Percentiles rank a stretch among this genome's conserved stretches.
Evolutionary conservation across 2,113 vertebrate species (phyloP).

Genomic region (human (Homo sapiens)): DNA sequence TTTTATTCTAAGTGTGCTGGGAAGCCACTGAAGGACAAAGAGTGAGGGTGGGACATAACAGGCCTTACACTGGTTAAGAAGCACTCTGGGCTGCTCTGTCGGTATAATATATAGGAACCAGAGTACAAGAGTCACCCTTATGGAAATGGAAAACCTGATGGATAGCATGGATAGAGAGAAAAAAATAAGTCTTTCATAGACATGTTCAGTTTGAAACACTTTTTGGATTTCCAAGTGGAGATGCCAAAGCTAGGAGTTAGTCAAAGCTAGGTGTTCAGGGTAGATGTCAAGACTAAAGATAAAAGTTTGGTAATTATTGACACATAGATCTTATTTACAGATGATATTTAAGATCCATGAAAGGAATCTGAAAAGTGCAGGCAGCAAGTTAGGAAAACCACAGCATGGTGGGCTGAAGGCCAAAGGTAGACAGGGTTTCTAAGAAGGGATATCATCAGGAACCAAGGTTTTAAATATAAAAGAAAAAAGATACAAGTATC

Average conservation of each 20-base stretch:
- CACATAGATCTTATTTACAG: neutral
- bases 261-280: neutral
- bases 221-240: neutral
- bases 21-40: no score
- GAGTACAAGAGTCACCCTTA: neutral
- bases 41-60: no score
- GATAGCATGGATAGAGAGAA: neutral
- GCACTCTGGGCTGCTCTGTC: neutral
- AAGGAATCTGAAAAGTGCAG: slow-evolving; percentile 4
- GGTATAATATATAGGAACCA: neutral
- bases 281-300: neutral
- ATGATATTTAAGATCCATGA: neutral
- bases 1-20: no score
- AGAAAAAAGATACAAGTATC: neutral
- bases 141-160: neutral
- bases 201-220: neutral
- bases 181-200: neutral
- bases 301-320: neutral
- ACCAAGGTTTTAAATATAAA: neutral
- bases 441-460: neutral
- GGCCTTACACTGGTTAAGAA: neutral
- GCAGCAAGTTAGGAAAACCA: neutral
- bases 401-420: neutral
- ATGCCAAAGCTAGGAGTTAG: neutral
- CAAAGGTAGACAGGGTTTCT: neutral